These are phyloP conservation scores for Orius laevigatus DNA, from an alignment of 1,140 invertebrate genomes.

Conservation along the genomic window DNA sequence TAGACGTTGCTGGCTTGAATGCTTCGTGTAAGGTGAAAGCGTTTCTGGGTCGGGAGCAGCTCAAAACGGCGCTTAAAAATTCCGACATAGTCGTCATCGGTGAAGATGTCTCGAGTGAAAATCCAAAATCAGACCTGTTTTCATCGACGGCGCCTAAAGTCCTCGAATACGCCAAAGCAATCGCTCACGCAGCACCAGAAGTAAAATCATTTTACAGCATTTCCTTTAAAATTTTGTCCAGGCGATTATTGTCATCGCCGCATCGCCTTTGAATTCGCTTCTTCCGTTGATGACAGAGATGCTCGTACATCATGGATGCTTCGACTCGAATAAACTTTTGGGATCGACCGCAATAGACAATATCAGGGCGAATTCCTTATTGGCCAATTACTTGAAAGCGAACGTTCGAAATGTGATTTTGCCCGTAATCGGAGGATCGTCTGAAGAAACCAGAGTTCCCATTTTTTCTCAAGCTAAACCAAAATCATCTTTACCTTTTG, in stretches of 20 bases:
- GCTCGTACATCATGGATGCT: conserved; percentile 26
- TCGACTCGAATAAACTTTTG: conserved; percentile 52
- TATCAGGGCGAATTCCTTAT: conserved; percentile 52
- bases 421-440: conserved; percentile 70
- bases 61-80: too few relatives aligned
- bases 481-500: too few relatives aligned
- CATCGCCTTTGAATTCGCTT: conserved; percentile 9
- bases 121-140: too few relatives aligned
- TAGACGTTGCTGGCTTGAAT: conserved; percentile 6
- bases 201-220: too few relatives aligned
- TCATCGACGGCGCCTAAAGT: too few relatives aligned
- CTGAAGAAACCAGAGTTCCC: conserved; percentile 61
- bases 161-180: too few relatives aligned
- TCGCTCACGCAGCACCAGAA: too few relatives aligned
- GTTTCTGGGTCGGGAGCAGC: background rate
- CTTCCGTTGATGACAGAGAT: conserved; percentile 8
- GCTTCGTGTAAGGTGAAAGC: conserved; percentile 13
- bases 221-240: background rate
- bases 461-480: conserved; percentile 48
- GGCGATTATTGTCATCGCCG: conserved; percentile 13
- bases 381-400: conserved; percentile 36
- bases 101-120: too few relatives aligned
- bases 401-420: conserved; percentile 49
- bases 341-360: conserved; percentile 63
- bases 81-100: too few relatives aligned